These are phyloP conservation scores for Drosophila kohkoa DNA, from an alignment of 1,140 invertebrate species.

Conservation along the genomic window DNA sequence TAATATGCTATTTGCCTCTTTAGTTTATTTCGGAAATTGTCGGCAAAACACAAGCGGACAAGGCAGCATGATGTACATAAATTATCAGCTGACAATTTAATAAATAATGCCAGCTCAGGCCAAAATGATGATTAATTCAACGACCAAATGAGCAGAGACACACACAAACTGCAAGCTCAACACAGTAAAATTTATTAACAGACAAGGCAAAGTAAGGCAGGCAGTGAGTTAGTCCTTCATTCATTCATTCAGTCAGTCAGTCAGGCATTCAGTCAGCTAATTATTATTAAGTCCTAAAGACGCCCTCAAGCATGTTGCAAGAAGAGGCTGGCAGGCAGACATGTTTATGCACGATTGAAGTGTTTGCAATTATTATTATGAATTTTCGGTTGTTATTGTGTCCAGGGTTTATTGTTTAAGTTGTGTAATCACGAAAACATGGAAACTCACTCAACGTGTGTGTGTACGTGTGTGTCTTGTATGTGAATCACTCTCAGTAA, in stretches of 20 bases:
- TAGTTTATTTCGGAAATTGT: conserved; percentile 34
- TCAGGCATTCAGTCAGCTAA: conserved; percentile 17
- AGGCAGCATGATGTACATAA: conserved; percentile 41
- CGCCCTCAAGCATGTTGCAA: not conserved
- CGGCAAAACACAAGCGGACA: not conserved
- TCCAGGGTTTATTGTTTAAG: conserved; percentile 8
- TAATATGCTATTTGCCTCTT: conserved; percentile 31
- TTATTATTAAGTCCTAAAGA: conserved; percentile 23
- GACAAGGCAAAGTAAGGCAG: not conserved
- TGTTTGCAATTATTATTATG: conserved; percentile 48
- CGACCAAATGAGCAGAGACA: conserved; percentile 14
- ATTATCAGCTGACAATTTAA: conserved; percentile 75
- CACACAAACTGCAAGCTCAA: conserved; percentile 5
- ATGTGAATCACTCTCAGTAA: conserved; percentile 1
- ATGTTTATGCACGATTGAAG: conserved; percentile 40
- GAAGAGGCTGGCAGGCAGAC: not conserved
- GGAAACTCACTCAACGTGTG: conserved; percentile 29
- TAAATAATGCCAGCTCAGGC: conserved; percentile 56
- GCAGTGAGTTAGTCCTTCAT: not conserved
- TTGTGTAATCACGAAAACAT: conserved; percentile 19
- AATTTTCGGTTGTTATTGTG: conserved; percentile 20
- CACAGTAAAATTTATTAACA: conserved; percentile 12
- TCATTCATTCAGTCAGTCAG: not conserved
- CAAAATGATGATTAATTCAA: conserved; percentile 64
- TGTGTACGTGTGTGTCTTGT: too few species aligned